phyloP scores from a whole-genome alignment of 2,888 invertebrate species.

The Cephonodes hylas region DNA sequence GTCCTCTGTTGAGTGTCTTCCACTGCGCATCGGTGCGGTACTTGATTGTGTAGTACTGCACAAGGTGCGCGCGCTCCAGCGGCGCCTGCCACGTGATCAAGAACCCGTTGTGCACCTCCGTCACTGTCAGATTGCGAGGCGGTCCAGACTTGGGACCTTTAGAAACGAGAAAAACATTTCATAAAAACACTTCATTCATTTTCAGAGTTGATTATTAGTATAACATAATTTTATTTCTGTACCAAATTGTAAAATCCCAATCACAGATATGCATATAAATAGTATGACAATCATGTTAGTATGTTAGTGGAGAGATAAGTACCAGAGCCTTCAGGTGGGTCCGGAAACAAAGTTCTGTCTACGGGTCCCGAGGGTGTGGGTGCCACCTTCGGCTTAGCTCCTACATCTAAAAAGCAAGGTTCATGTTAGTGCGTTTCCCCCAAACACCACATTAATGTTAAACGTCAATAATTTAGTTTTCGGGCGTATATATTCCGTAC shows the following conservation, averaged over 20 bases:
- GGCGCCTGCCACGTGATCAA: conserved; percentile 95
- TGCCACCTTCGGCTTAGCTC: conserved; percentile 76
- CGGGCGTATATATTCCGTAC: conserved; percentile 78
- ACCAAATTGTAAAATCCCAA: too few species aligned
- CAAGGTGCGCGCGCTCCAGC: conserved; percentile 88
- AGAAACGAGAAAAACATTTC: background rate
- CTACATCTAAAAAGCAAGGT: conserved; percentile 81
- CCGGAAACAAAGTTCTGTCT: conserved; percentile 83
- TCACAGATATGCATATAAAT: background rate
- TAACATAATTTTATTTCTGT: too few species aligned
- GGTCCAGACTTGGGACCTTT: conserved; percentile 95
- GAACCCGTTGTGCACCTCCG: conserved; percentile 94
- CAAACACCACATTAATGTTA: conserved; percentile 10
- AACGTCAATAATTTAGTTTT: background rate
- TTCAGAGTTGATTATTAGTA: too few species aligned
- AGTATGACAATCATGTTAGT: conserved; percentile 14
- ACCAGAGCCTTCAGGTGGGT: conserved; percentile 87
- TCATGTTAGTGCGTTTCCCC: conserved; percentile 55
- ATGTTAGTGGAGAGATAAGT: conserved; percentile 45
- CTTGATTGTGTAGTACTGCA: conserved; percentile 95
- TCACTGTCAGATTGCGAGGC: conserved; percentile 94
- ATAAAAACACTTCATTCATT: too few species aligned
- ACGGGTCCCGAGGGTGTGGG: conserved; percentile 83
- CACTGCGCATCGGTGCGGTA: conserved; percentile 94
- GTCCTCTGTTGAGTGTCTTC: conserved; percentile 93